These are phyloP conservation scores for Oxygymnocypris stewartii DNA, from an alignment of 2,113 vertebrate species.

Conservation along the genomic window DNA sequence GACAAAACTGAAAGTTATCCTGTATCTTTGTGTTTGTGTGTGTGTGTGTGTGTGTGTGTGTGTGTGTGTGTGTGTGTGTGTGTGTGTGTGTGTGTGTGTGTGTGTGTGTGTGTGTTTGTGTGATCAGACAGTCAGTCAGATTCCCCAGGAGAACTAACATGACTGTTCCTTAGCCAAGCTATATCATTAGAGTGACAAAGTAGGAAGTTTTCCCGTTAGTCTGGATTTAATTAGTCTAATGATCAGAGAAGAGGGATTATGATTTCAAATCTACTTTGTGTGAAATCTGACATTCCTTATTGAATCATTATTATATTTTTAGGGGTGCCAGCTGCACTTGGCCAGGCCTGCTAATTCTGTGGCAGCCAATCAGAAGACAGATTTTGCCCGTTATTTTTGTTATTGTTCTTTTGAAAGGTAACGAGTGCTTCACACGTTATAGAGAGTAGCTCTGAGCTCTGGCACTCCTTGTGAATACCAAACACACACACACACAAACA, in stretches of 20 bases:
- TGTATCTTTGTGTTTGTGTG: background rate
- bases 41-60: no score
- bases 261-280: background rate
- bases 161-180: conserved; percentile 70
- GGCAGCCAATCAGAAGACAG: conserved; percentile 12
- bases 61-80: no score
- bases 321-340: conserved; percentile 8
- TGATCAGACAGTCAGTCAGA: conserved; percentile 38
- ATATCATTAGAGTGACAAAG: conserved; percentile 65
- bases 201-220: conserved; percentile 66
- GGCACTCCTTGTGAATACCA: conserved; percentile 33
- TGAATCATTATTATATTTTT: background rate
- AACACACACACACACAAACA: conserved; percentile 25
- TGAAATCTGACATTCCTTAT: conserved; percentile 11
- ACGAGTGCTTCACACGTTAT: conserved; percentile 63
- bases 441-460: conserved; percentile 49
- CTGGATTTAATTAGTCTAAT: conserved; percentile 57
- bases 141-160: conserved; percentile 52
- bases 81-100: no score
- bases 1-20: background rate
- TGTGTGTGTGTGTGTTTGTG: no score
- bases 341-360: background rate
- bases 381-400: conserved; percentile 52
- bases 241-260: conserved; percentile 54
- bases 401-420: conserved; percentile 57